Evolutionary conservation across 2,888 invertebrate genomes (phyloP).

Genomic region (Drosophila helvetica): DNA sequence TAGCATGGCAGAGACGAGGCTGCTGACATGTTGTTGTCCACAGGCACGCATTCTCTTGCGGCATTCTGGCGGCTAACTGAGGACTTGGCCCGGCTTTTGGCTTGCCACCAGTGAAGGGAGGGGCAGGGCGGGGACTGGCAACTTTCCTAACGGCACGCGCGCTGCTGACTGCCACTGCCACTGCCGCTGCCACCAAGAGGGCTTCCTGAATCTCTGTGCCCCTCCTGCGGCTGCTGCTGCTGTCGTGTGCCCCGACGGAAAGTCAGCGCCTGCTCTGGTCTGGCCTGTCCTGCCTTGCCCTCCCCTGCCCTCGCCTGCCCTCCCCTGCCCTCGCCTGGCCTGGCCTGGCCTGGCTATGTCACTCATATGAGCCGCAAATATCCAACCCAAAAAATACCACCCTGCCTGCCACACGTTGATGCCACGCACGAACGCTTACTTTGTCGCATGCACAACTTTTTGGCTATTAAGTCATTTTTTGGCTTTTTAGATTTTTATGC

Average conservation of each 20-base stretch:
- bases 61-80: slow-evolving; percentile 44
- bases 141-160: slow-evolving; percentile 80
- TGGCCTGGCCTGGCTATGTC: slow-evolving; percentile 63
- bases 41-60: slow-evolving; percentile 78
- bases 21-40: slow-evolving; percentile 79
- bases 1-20: slow-evolving; percentile 53
- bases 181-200: slow-evolving; percentile 5
- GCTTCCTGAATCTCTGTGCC: slow-evolving; percentile 29
- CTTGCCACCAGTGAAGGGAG: background rate
- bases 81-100: slow-evolving; percentile 36
- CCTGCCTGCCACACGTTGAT: slow-evolving; percentile 48
- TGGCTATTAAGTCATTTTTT: slow-evolving; percentile 80
- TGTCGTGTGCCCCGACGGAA: slow-evolving; percentile 39
- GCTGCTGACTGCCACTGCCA: slow-evolving; percentile 28
- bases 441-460: slow-evolving; percentile 79
- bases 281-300: slow-evolving; percentile 8
- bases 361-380: slow-evolving; percentile 77
- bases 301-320: slow-evolving; percentile 25
- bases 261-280: slow-evolving; percentile 46
- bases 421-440: slow-evolving; percentile 79
- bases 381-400: slow-evolving; percentile 50
- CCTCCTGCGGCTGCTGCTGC: slow-evolving; percentile 33
- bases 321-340: slow-evolving; percentile 35
- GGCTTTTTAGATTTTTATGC: slow-evolving; percentile 77
- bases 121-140: slow-evolving; percentile 34